phyloP scores from a whole-genome alignment of 2,113 vertebrate genomes.

The Oceanites oceanicus region DNA sequence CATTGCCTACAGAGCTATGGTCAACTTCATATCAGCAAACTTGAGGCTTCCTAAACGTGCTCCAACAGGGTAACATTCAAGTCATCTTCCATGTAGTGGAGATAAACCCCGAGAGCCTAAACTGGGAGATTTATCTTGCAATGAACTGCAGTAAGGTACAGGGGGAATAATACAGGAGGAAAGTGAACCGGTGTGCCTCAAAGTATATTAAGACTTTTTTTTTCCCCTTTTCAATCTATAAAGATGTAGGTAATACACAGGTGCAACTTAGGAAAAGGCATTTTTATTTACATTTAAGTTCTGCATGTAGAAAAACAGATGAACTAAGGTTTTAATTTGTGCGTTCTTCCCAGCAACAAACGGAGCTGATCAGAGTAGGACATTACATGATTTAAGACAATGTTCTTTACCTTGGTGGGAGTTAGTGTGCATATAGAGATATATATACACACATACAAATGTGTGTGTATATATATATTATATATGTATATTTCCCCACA shows the following conservation, averaged over 20 bases:
- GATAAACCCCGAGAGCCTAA: neutral
- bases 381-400: neutral
- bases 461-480: neutral
- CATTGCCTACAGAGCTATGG: neutral
- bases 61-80: neutral
- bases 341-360: neutral
- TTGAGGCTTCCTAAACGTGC: neutral
- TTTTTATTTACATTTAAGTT: neutral
- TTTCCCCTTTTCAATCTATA: accelerated
- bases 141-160: neutral
- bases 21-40: neutral
- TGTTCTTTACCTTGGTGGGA: neutral
- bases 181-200: neutral
- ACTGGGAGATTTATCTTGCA: neutral
- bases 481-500: too few relatives aligned
- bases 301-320: neutral
- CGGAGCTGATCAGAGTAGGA: neutral
- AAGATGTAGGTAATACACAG: neutral
- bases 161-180: neutral
- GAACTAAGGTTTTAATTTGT: neutral
- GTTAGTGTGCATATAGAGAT: accelerated
- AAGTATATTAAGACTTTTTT: neutral
- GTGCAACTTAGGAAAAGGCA: neutral
- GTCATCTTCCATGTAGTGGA: accelerated
- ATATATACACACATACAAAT: accelerated